These are phyloP conservation scores for Sebastes matsubarae DNA, from an alignment of 2,797 vertebrate species.

Conservation along the genomic window DNA sequence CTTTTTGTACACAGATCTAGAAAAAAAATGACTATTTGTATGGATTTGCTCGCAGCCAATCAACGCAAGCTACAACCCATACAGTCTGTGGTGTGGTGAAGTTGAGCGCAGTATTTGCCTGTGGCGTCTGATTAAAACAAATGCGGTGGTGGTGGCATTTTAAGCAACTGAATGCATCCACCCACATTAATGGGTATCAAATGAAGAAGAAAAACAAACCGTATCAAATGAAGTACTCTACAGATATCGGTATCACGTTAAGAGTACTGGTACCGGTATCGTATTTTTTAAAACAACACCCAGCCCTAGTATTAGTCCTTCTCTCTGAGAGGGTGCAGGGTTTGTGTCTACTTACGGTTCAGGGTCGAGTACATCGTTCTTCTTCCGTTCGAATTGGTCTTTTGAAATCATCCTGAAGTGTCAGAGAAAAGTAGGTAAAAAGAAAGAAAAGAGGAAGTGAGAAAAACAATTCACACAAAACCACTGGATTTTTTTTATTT, in stretches of 20 bases:
- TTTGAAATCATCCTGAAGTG: constrained; percentile 94
- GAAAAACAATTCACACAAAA: neutral
- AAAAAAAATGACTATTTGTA: neutral
- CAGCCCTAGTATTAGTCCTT: too few relatives aligned
- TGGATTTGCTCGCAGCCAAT: too few relatives aligned
- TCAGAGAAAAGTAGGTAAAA: neutral
- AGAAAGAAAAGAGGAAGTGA: neutral
- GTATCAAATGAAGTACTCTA: neutral
- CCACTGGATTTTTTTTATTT: neutral
- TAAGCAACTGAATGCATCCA: neutral
- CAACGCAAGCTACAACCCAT: too few relatives aligned
- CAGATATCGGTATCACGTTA: too few relatives aligned
- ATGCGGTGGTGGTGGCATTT: too few relatives aligned
- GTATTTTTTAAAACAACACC: too few relatives aligned
- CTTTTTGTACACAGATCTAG: neutral
- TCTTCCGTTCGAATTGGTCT: constrained; percentile 99
- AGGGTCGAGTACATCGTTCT: constrained; percentile 96
- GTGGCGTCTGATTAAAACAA: neutral
- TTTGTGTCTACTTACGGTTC: constrained; percentile 91
- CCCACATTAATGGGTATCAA: neutral
- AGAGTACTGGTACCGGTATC: neutral
- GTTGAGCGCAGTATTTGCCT: too few relatives aligned
- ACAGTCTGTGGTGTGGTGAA: too few relatives aligned
- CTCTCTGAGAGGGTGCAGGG: neutral
- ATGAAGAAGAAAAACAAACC: neutral